Evolutionary conservation across 2,113 vertebrate genomes (phyloP).

Genomic region (Sterrhoptilus dennistouni): DNA sequence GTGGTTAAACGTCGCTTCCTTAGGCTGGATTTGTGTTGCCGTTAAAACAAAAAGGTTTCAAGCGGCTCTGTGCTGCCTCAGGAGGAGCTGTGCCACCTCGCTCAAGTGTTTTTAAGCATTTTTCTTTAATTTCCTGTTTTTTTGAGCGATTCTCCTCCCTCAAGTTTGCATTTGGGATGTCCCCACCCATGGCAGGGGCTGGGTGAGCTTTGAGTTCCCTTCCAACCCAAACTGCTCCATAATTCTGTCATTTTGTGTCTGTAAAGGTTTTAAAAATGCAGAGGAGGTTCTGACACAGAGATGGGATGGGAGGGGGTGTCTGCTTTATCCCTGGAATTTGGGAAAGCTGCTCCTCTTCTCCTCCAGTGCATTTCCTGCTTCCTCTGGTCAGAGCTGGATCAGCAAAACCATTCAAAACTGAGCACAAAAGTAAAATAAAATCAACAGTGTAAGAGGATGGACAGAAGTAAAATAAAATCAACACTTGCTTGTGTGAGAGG

Average conservation of each 20-base stretch:
- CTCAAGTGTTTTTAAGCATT: not conserved
- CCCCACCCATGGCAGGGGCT: not conserved
- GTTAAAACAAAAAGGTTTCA: rapidly evolving
- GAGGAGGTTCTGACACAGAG: rapidly evolving
- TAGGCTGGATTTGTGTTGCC: rapidly evolving
- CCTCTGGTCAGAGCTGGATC: rapidly evolving
- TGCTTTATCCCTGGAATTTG: not conserved
- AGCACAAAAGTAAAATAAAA: no score
- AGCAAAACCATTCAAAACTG: not conserved
- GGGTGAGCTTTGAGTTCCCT: not conserved
- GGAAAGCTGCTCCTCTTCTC: rapidly evolving
- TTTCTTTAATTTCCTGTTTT: not conserved
- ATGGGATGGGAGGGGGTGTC: rapidly evolving
- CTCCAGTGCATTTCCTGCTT: not conserved
- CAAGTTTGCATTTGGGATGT: rapidly evolving
- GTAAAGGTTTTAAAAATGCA: rapidly evolving
- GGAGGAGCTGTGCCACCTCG: not conserved
- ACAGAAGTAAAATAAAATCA: no score
- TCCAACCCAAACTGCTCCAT: rapidly evolving
- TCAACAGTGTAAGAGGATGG: rapidly evolving
- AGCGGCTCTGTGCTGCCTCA: rapidly evolving
- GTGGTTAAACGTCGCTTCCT: not conserved
- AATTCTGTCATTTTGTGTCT: not conserved
- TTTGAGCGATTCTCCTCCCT: rapidly evolving
- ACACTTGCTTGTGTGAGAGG: no score